phyloP scores from a whole-genome alignment of 64 coral and sea anemone species.

The Pocillopora damicornis region DNA sequence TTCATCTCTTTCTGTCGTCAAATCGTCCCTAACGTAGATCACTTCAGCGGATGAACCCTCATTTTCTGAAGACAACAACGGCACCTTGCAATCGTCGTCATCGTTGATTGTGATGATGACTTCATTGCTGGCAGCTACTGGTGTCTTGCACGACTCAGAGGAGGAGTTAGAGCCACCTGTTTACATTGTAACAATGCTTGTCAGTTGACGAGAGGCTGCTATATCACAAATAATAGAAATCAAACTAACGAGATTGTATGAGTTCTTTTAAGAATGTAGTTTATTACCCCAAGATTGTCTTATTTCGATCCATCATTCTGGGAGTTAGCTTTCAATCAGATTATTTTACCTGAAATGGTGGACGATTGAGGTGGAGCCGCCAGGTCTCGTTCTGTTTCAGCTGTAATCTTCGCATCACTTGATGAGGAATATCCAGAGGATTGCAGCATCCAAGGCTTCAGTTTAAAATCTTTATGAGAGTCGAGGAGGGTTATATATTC shows the following conservation, averaged over 20 bases:
- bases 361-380: too few relatives aligned
- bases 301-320: too few relatives aligned
- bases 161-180: not conserved
- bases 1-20: not conserved
- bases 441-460: too few relatives aligned
- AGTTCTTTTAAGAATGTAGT: too few relatives aligned
- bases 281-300: too few relatives aligned
- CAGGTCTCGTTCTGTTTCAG: too few relatives aligned
- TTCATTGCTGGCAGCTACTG: not conserved
- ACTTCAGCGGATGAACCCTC: constrained; percentile 1
- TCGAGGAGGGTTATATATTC: not conserved
- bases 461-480: not conserved
- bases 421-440: too few relatives aligned
- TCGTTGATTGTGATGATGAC: constrained; percentile 4
- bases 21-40: not conserved
- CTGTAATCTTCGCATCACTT: too few relatives aligned
- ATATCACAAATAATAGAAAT: too few relatives aligned
- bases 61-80: not conserved
- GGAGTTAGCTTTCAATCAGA: too few relatives aligned
- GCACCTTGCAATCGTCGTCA: not conserved
- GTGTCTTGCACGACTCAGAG: constrained; percentile 3
- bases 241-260: too few relatives aligned
- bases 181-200: not conserved
- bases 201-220: not conserved
- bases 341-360: too few relatives aligned